These are phyloP conservation scores for Patiria miniata DNA, from an alignment of 35 echinoderm and acorn worm genomes.

Conservation along the genomic window DNA sequence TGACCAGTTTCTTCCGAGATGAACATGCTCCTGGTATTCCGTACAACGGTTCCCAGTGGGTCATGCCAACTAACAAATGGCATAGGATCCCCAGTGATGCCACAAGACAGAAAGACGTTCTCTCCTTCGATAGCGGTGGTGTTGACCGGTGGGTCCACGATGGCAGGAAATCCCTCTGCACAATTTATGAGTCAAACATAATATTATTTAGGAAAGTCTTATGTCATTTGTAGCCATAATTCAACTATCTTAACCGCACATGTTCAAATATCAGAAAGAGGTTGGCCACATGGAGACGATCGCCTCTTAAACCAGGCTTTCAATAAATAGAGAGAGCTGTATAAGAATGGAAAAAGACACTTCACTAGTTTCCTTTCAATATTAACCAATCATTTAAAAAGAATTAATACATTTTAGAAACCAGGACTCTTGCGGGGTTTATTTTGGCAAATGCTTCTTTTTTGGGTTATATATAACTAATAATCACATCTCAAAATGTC, in stretches of 20 bases:
- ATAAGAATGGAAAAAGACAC: too few species aligned
- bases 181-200: not conserved
- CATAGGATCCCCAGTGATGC: slow-evolving; percentile 54
- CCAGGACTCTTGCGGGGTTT: too few species aligned
- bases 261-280: not conserved
- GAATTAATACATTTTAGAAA: too few species aligned
- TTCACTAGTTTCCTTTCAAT: too few species aligned
- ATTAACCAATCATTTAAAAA: too few species aligned
- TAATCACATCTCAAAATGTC: too few species aligned
- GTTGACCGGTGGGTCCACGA: slow-evolving; percentile 60
- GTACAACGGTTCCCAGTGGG: slow-evolving; percentile 39
- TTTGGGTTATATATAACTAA: too few species aligned
- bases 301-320: not conserved
- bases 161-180: slow-evolving; percentile 71
- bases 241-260: not conserved
- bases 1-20: slow-evolving; percentile 58
- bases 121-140: slow-evolving; percentile 89
- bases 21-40: slow-evolving; percentile 41
- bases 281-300: not conserved
- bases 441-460: too few species aligned
- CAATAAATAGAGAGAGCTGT: too few species aligned
- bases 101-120: slow-evolving; percentile 61
- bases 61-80: slow-evolving; percentile 67
- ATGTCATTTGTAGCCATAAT: not conserved
- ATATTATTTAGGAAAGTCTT: not conserved